Conservation (phyloP, 2,888 invertebrate genomes). For the Pinctada fucata region DNA sequence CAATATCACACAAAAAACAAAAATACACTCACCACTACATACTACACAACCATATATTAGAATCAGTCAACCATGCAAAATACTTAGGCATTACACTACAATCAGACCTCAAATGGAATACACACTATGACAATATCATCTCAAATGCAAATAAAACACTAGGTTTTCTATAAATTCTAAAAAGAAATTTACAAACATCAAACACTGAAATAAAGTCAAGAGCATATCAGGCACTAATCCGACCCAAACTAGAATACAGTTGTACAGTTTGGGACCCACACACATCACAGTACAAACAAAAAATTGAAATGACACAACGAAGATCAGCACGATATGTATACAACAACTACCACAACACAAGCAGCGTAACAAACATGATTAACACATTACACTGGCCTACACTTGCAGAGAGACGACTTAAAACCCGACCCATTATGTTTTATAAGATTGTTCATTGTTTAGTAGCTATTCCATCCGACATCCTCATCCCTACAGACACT, state of each 20-base stretch:
- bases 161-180: not conserved
- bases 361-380: conserved; percentile 10
- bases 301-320: conserved; percentile 10
- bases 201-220: too few relatives aligned
- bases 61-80: too few relatives aligned
- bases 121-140: not conserved
- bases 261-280: conserved; percentile 18
- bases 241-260: conserved; percentile 18
- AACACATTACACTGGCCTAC: not conserved
- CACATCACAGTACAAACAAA: too few relatives aligned
- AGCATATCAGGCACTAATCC: conserved; percentile 6
- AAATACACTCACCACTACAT: not conserved
- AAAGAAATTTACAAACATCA: not conserved
- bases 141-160: not conserved
- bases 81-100: too few relatives aligned
- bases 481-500: conserved; percentile 1
- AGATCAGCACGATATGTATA: conserved; percentile 8
- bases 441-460: conserved; percentile 12
- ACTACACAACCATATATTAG: too few relatives aligned
- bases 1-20: too few relatives aligned
- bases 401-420: conserved; percentile 2
- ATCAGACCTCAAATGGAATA: not conserved
- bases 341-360: conserved; percentile 26
- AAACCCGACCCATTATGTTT: conserved; percentile 3
- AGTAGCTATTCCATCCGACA: conserved; percentile 11